Percentiles rank a stretch among this genome's conserved stretches.
Evolutionary conservation across 2,113 vertebrate genomes (phyloP).

Genomic region (Isurus oxyrinchus): DNA sequence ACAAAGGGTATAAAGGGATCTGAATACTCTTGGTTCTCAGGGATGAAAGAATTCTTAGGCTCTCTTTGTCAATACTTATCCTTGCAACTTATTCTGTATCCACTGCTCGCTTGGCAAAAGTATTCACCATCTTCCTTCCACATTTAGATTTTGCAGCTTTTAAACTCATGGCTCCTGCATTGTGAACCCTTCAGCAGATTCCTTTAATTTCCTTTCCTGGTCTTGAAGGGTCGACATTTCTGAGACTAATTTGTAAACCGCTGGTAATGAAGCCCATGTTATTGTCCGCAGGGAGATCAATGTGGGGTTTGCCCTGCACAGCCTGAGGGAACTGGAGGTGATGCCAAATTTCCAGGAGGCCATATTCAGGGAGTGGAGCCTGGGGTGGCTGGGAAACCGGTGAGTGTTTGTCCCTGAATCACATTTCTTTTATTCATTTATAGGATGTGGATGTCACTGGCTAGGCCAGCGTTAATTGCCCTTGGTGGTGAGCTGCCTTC

Average conservation of each 20-base stretch:
- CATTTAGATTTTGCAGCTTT: neutral
- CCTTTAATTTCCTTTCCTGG: neutral
- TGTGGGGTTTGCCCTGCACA: constrained; percentile 12
- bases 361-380: too few relatives aligned
- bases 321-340: neutral
- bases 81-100: neutral
- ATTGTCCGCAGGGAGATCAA: neutral
- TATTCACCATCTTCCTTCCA: neutral
- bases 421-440: too few relatives aligned
- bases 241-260: neutral
- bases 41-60: neutral
- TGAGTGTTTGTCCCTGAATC: neutral
- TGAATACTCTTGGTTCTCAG: neutral
- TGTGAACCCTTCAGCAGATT: neutral
- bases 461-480: too few relatives aligned
- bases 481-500: too few relatives aligned
- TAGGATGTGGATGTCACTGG: too few relatives aligned
- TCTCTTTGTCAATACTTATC: neutral
- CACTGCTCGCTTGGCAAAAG: neutral
- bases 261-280: neutral
- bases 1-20: neutral
- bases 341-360: neutral
- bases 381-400: neutral
- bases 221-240: neutral
- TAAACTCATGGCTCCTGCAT: neutral